Evolutionary conservation across 2,113 vertebrate species (phyloP).

Genomic region (Ginglymostoma cirratum): DNA sequence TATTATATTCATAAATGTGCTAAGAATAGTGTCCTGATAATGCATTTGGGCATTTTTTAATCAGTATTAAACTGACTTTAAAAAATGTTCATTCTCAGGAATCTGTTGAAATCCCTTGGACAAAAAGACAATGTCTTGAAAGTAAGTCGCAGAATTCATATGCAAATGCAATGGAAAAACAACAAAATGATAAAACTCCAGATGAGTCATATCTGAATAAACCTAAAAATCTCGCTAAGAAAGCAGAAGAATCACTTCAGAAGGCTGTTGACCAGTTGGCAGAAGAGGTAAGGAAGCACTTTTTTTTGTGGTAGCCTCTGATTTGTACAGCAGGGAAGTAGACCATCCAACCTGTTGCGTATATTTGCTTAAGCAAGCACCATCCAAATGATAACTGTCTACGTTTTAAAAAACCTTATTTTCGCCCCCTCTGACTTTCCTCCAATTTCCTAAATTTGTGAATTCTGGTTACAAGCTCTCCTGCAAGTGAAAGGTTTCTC

Average conservation of each 20-base stretch:
- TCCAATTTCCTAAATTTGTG: not conserved
- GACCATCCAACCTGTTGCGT: too few relatives aligned
- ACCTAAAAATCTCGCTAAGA: not conserved
- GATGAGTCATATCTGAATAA: not conserved
- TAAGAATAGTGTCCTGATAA: not conserved
- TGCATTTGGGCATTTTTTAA: not conserved
- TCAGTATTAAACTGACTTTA: not conserved
- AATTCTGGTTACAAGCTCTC: not conserved
- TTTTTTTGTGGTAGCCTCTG: not conserved
- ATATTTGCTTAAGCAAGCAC: not conserved
- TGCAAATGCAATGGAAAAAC: not conserved
- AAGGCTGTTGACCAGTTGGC: constrained; percentile 50
- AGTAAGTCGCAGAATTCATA: not conserved
- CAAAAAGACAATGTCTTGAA: not conserved
- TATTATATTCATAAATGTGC: not conserved
- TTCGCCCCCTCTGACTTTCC: not conserved
- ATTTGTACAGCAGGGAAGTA: not conserved
- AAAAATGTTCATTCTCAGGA: constrained; percentile 3
- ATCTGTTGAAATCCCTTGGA: not conserved
- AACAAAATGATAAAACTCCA: not conserved
- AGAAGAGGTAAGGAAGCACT: constrained; percentile 53
- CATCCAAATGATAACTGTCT: not conserved
- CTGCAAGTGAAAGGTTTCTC: not conserved
- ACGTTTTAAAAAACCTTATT: not conserved
- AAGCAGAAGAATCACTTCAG: constrained; percentile 40